Percentiles rank a stretch among this genome's conserved stretches.
phyloP scores from a whole-genome alignment of 1,140 invertebrate species.

The Elymnias hypermnestra region DNA sequence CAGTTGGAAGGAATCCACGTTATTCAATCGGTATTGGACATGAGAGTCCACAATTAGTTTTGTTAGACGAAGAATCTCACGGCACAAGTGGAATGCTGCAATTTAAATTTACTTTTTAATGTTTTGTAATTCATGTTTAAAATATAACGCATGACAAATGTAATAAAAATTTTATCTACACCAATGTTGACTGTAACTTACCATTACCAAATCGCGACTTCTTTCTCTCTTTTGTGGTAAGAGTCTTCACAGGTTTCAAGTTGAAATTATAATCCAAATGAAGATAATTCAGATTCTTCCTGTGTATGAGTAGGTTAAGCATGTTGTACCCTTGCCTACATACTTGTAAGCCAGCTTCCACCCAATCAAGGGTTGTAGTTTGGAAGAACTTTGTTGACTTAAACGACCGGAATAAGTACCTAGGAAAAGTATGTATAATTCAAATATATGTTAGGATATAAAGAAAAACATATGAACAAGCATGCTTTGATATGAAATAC shows the following conservation, averaged over 20 bases:
- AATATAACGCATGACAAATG: too few species aligned
- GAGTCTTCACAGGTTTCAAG: conserved; percentile 98
- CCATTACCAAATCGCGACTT: conserved; percentile 99
- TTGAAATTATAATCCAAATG: conserved; percentile 99
- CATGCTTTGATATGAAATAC: too few species aligned
- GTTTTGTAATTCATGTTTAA: background rate
- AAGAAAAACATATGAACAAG: too few species aligned
- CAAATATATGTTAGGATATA: too few species aligned
- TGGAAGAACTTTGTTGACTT: conserved; percentile 99
- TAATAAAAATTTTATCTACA: too few species aligned
- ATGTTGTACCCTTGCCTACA: conserved; percentile 99
- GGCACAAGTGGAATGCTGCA: conserved; percentile 97
- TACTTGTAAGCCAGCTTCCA: conserved; percentile 98
- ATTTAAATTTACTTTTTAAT: conserved; percentile 3
- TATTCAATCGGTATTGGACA: conserved; percentile 99
- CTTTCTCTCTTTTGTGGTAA: conserved; percentile 99
- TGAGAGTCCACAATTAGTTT: conserved; percentile 99
- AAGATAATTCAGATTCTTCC: conserved; percentile 99
- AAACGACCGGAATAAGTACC: conserved; percentile 97
- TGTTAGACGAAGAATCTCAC: conserved; percentile 97
- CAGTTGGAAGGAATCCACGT: conserved; percentile 99
- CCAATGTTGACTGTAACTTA: too few species aligned
- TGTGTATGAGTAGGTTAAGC: conserved; percentile 98
- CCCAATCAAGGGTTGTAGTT: conserved; percentile 99
- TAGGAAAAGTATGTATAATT: too few species aligned